These are phyloP conservation scores for Panopea generosa DNA, from an alignment of 2,888 invertebrate species.

Conservation along the genomic window DNA sequence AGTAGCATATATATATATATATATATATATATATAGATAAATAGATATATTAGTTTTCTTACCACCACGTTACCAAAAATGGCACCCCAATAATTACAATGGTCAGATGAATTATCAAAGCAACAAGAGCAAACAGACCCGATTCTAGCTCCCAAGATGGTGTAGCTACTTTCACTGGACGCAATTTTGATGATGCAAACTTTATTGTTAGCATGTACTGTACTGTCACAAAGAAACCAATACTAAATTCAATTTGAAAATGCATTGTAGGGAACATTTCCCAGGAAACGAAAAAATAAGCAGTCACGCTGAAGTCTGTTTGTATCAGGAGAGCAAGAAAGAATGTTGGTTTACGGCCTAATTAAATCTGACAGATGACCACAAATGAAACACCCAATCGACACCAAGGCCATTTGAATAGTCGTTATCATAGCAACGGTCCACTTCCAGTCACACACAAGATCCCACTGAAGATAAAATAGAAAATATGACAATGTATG, in stretches of 20 bases:
- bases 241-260: constrained; percentile 64
- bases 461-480: constrained; percentile 62
- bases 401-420: constrained; percentile 69
- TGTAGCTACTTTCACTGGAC: constrained; percentile 14
- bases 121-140: constrained; percentile 19
- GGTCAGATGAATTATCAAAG: constrained; percentile 31
- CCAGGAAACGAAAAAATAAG: constrained; percentile 70
- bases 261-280: constrained; percentile 68
- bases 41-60: too few relatives aligned
- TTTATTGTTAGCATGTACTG: constrained; percentile 27
- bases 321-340: constrained; percentile 50
- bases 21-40: too few relatives aligned
- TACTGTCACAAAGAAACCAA: constrained; percentile 48
- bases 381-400: constrained; percentile 63
- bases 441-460: constrained; percentile 66
- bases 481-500: too few relatives aligned
- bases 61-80: constrained; percentile 42
- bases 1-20: too few relatives aligned
- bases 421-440: constrained; percentile 65
- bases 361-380: constrained; percentile 67
- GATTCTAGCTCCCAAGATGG: constrained; percentile 25
- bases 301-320: constrained; percentile 53
- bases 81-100: constrained; percentile 24
- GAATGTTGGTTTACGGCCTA: constrained; percentile 69
- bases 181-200: constrained; percentile 32